phyloP scores from a whole-genome alignment of 2,888 invertebrate species.

The Rhingia rostrata region DNA sequence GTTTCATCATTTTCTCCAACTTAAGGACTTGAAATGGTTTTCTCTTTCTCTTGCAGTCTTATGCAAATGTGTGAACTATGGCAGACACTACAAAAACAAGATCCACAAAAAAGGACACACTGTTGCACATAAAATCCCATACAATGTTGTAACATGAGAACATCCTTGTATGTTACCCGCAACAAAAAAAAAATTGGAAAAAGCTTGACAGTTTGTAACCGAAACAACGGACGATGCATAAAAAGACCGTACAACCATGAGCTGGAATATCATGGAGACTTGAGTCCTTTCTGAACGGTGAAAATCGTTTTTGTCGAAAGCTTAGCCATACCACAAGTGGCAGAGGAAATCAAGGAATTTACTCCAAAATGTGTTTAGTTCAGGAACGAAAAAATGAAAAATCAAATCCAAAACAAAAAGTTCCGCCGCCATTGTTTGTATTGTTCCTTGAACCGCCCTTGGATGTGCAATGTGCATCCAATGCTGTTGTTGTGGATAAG shows the following conservation, averaged over 20 bases:
- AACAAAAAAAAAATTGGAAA: neutral
- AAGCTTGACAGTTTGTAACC: conserved; percentile 1
- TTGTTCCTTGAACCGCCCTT: neutral
- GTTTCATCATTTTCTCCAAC: neutral
- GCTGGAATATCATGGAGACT: neutral
- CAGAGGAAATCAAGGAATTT: conserved; percentile 7
- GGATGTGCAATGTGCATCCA: neutral
- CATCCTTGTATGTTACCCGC: neutral
- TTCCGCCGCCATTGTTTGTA: neutral
- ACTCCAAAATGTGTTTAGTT: conserved; percentile 27
- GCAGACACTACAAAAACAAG: neutral
- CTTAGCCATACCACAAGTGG: conserved; percentile 4
- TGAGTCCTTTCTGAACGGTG: conserved; percentile 8
- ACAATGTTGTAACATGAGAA: neutral
- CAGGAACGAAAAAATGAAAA: neutral
- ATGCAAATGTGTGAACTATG: too few relatives aligned
- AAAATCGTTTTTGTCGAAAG: conserved; percentile 10
- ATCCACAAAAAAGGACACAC: neutral
- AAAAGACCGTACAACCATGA: neutral
- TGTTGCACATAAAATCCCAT: neutral
- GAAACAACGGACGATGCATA: neutral
- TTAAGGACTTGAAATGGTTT: neutral
- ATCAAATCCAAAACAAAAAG: neutral
- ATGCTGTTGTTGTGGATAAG: neutral
- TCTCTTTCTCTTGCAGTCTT: too few relatives aligned